Base-by-base conservation (phyloP, 1,140 invertebrate species). In the Adelges cooleyi region DNA sequence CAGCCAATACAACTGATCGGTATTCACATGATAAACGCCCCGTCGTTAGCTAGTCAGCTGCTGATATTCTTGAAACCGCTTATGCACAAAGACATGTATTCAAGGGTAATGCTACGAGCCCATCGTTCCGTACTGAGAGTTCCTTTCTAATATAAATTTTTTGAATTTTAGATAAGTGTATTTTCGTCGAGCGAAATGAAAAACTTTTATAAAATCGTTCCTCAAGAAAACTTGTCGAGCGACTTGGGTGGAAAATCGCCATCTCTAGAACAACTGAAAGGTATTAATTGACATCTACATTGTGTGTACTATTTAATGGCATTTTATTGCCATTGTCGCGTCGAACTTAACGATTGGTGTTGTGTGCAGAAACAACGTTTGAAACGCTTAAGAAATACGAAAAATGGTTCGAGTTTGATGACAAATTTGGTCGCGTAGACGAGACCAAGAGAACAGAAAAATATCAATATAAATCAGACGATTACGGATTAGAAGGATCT, bases 61-160 rank as follows among this genome's bases (percentile, higher is more conserved):
- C 25, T 77, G 25, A 48, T 59, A 9, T 40, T 71, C 15, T 40
- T 69, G 13, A 67, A 65, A 52, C 67, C 68, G 2, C 65, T 69
- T 17, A 68, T 69, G 66, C 67, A 71, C 23, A 66, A 53, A 23
- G 53, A 70, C 36, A 23, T 71, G 11, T 56, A 67, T 18, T 33
- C 68, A 1, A 10, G 65, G 56, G 69, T 71, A 54, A 70, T 67
- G 62, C 51, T 8, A 50, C 20, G 10, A 44, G n/a, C 13, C 13
- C 6, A 38, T 8, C 6, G 36, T 38, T 38, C 6, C 6, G 13
- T 8, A 38, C 36, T 38, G 13, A 38, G 13, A 38, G 6, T 38
- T 9, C 46, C 17, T 9, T 49, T 9, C 6, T 9, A 49, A 6
- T 8, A 51, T 23, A 22, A 51, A 13, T 8, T 51, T 59, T 17